These are phyloP conservation scores for Uromys caudimaculatus DNA, from an alignment of 2,797 vertebrate genomes.

Conservation along the genomic window DNA sequence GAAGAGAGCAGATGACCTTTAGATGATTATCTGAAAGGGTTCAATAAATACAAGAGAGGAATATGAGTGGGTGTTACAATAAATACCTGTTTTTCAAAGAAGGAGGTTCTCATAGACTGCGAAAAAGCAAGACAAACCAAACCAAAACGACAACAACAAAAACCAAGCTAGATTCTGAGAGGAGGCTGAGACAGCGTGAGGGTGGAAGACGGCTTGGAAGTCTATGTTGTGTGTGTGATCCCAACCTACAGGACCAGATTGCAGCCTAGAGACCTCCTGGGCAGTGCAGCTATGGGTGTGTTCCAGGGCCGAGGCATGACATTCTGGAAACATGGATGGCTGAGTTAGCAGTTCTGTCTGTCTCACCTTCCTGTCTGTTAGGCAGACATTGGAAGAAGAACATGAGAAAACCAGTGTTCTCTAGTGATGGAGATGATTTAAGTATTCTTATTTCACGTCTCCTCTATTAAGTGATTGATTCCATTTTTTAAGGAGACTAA, in stretches of 20 bases:
- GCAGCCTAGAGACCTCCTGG: background rate
- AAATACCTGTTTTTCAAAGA: background rate
- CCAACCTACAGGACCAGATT: background rate
- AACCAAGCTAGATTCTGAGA: background rate
- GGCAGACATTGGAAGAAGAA: background rate
- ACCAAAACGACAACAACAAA: too few species aligned
- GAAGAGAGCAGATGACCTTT: background rate
- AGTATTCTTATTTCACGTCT: background rate
- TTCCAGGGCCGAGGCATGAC: background rate
- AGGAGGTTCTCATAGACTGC: background rate
- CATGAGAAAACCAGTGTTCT: background rate
- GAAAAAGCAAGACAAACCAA: background rate
- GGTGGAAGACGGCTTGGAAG: background rate
- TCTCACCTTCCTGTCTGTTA: slow-evolving; percentile 25
- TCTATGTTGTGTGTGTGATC: background rate
- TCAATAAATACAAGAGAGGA: background rate
- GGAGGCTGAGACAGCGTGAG: background rate
- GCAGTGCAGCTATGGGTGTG: background rate
- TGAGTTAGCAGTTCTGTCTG: background rate
- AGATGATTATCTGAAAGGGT: background rate
- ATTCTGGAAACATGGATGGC: background rate
- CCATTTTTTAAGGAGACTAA: slow-evolving; percentile 38
- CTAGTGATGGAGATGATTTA: background rate
- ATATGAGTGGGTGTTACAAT: background rate
- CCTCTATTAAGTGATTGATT: background rate